Evolutionary conservation across 2,888 invertebrate species (phyloP), one percentile per base, ranked within the genome.

Genomic region (Erannis defoliaria): DNA sequence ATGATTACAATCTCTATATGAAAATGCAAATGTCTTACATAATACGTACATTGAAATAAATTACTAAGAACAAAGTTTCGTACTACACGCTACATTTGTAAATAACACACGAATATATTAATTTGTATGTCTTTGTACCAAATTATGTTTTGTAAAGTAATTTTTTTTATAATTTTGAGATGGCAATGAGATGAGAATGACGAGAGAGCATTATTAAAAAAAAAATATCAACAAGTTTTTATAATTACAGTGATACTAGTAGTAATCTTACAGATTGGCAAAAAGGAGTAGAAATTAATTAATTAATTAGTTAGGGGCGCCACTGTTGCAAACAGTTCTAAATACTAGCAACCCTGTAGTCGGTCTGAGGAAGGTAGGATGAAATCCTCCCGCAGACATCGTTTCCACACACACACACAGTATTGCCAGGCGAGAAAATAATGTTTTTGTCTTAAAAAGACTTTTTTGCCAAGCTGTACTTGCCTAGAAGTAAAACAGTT

Each of bases 61-160:
- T 90, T 86, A 89, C 79, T 88, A 86, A 78, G 77, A 76, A 78
- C 78, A 66, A 77, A 74, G 71, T 75, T 72, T 75, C 72, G 70
- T 77, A 75, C 74, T 74, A 82, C 72, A 85, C 78, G 73, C 84
- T 88, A 86, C 80, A 79, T 87, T 89, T 89, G 86, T 90, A 83
- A 84, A 88, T 81, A 84, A 85, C 77, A 79, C 84, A 88, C 79
- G 81, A 84, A 87, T 89, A 89, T 86, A 88, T 90, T 88, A 89
- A 82, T 89, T 91, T 90, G 90, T 90, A 87, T 88, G 83, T 88
- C 78, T 92, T 92, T 92, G 92, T 92, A 92, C 92, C 90, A 90
- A 90, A 89, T 82, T 74, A 80, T 86, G 78, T 79, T 83, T 81
- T 72, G 78, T 80, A 76, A 74, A 77, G 73, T 79, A 72, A 72